Base-by-base conservation (phyloP, 2,888 invertebrate genomes). In the Emesis russula region DNA sequence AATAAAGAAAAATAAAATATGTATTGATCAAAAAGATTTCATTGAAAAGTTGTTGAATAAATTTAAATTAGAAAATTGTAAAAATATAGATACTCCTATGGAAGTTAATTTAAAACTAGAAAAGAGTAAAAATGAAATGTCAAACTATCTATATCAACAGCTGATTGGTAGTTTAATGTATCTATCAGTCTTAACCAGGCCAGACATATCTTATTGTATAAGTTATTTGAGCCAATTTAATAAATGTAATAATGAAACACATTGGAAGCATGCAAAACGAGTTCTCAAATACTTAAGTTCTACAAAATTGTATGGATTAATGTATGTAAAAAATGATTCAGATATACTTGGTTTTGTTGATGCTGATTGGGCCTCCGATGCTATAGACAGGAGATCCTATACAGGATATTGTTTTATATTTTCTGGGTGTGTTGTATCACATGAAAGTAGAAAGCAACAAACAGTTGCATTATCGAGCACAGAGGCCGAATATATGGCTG, bases 91-190 rank as follows among this genome's bases (percentile, higher is more conserved):
- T 33, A 83, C 82, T 70, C 82, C 82, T 70, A 83, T 77, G 82
- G 82, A 83, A 71, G 33, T 70, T 53, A 83, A 83, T 70, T 71
- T 77, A 31, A 83, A 77, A 76, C 48, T 83, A 48, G 38, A 83
- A 36, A 71, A 71, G 70, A 53, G 53, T 33, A 33, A 83, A 83
- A 76, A 83, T 83, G 25, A 70, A 58, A 77, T 48, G 76, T 68
- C 38, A n/a, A 76, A 70, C 48, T 81, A 88, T 58, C 58, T 58
- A 58, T 58, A 58, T 58, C 58, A 58, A 58, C 58, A 58, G 38
- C 88, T 83, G 58, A 88, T 95, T 31, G 94, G 94, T 9, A 85
- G 90, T 6, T 31, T 58, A 58, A 58, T 58, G 58, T 58, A 88
- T 41, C 70, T 83, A 5, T 76, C 76, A 70, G 76, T 77, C 48